Evolutionary conservation across 2,797 vertebrate genomes (phyloP), one percentile per base, ranked within the genome.

Genomic region (Cyprinella venusta): DNA sequence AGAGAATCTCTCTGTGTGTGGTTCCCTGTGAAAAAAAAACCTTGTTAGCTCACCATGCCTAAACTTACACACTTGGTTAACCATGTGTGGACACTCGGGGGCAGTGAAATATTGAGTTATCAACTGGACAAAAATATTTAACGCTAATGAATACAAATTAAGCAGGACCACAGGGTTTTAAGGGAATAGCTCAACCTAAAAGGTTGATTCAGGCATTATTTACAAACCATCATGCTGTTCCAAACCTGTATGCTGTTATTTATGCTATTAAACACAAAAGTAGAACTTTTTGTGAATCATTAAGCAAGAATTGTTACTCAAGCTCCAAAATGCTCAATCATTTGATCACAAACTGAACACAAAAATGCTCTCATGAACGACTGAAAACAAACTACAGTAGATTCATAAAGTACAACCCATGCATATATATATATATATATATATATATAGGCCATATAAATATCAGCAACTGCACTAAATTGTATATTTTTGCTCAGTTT

Each of bases 31-130:
- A 33, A 59, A 59, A 33, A 59, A 59, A 59, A 59, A 40, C 7
- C 52, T 40, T 76, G 52, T 59, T 40, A 59, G 52, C 33, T 59
- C 33, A n/a, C 21, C 21, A 7, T 2, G 8, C 72, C 56, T 75
- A 75, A 59, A 59, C 72, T 59, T 33, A 76, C 52, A 76, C 52
- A 76, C 33, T 76, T 76, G 36, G 52, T 40, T 59, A 76, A 76
- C 54, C 72, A 59, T 40, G 52, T 59, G 72, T 9, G 36, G 15
- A 76, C 52, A 76, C 52, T 76, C 7, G 5, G 33, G 24, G 72
- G 13, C 72, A 59, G 33, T 40, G 52, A 76, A 18, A 59, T 59
- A 76, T 76, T 76, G 33, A 76, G 52, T 76, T 59, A 76, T 59
- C 52, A 59, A 59, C 33, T 40, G 36, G 33, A 24, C 52, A 59